phyloP scores from a whole-genome alignment of 2,113 vertebrate species.

The Microcebus ravelobensis region DNA sequence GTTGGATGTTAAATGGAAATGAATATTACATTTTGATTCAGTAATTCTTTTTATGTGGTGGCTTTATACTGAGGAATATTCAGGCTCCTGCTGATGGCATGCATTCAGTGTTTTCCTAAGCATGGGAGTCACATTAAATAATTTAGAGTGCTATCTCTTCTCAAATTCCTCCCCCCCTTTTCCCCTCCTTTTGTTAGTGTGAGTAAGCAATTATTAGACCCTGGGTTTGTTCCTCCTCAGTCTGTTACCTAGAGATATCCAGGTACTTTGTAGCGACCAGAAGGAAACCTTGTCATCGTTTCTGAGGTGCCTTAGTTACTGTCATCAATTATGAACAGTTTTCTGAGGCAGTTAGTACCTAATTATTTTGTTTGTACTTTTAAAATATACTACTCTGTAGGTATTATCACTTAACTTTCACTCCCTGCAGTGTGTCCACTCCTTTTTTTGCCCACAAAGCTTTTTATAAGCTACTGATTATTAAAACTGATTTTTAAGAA shows the following conservation, averaged over 20 bases:
- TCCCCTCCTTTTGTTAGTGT: not conserved
- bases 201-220: not conserved
- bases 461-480: not conserved
- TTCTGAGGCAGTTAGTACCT: not conserved
- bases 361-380: not conserved
- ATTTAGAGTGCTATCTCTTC: slow-evolving; percentile 53
- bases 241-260: not conserved
- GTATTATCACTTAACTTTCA: not conserved
- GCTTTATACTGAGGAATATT: not conserved
- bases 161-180: not conserved
- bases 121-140: slow-evolving; percentile 49
- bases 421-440: not conserved
- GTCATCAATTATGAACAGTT: slow-evolving; percentile 52
- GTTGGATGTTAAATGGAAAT: slow-evolving; percentile 20
- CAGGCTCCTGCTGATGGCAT: not conserved
- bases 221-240: not conserved
- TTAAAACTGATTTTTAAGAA: not conserved
- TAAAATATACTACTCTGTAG: not conserved
- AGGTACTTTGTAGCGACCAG: not conserved
- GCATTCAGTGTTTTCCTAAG: slow-evolving; percentile 40
- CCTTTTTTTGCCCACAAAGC: not conserved
- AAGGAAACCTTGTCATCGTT: not conserved
- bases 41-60: not conserved
- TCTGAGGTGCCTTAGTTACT: not conserved
- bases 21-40: slow-evolving; percentile 11